These are phyloP conservation scores for Acronicta aceris DNA, from an alignment of 2,888 invertebrate species.

Conservation along the genomic window DNA sequence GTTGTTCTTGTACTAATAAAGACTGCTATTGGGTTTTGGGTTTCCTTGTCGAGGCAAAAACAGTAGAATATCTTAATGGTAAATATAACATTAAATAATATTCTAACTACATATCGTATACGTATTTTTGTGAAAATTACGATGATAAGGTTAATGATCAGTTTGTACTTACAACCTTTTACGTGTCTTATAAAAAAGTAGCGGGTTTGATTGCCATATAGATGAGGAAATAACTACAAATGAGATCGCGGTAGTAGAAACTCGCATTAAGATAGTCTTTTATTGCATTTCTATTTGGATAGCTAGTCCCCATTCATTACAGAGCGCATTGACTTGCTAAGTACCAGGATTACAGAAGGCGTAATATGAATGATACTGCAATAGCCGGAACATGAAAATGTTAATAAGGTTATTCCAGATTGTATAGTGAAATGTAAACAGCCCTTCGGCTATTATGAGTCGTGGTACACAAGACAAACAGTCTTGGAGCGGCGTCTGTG, in stretches of 20 bases:
- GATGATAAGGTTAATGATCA: too few species aligned
- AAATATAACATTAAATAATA: neutral
- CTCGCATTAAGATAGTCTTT: conserved; percentile 45
- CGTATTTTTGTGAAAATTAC: too few species aligned
- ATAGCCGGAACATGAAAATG: conserved; percentile 64
- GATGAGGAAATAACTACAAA: conserved; percentile 44
- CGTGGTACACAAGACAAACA: conserved; percentile 82
- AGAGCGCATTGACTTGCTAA: conserved; percentile 48
- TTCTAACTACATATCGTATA: too few species aligned
- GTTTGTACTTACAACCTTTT: neutral
- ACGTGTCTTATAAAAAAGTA: neutral
- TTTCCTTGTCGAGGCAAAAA: neutral
- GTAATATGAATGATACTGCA: conserved; percentile 53
- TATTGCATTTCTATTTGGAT: conserved; percentile 50
- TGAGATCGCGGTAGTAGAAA: conserved; percentile 24
- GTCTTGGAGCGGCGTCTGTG: conserved; percentile 70
- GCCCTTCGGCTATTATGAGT: conserved; percentile 79
- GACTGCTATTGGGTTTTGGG: neutral
- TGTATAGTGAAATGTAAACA: conserved; percentile 80
- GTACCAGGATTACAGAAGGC: conserved; percentile 52
- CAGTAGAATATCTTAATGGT: neutral
- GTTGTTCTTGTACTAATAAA: conserved; percentile 13
- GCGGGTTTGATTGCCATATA: conserved; percentile 8
- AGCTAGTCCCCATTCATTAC: conserved; percentile 42
- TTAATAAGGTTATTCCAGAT: conserved; percentile 81